phyloP scores from a whole-genome alignment of 2,888 invertebrate species.

The Hipparchia semele region DNA sequence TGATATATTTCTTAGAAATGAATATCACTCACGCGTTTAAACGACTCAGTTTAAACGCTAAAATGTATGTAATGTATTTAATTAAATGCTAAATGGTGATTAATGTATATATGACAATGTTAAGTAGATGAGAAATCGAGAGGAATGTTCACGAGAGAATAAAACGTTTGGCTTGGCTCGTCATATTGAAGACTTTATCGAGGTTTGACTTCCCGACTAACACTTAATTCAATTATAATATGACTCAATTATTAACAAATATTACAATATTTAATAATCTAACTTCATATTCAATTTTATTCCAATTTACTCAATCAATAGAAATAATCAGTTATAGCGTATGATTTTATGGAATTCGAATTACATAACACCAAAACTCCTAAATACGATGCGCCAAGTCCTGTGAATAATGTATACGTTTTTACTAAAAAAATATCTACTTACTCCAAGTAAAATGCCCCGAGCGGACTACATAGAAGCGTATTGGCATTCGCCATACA shows the following conservation, averaged over 20 bases:
- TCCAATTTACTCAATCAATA: too few species aligned
- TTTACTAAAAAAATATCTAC: neutral
- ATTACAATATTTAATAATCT: too few species aligned
- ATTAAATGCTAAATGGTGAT: conserved; percentile 36
- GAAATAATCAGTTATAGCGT: too few species aligned
- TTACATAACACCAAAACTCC: neutral
- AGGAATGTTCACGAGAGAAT: conserved; percentile 39
- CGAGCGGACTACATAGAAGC: neutral
- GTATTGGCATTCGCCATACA: neutral
- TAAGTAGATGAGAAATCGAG: conserved; percentile 39
- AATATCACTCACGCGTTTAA: neutral
- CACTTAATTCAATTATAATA: neutral
- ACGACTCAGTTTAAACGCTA: neutral
- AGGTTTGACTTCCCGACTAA: neutral
- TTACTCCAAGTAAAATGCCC: neutral
- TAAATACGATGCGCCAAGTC: neutral
- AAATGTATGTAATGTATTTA: conserved; percentile 8
- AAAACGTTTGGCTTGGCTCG: neutral
- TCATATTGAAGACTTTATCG: neutral
- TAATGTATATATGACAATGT: conserved; percentile 36
- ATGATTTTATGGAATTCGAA: neutral
- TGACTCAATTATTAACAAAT: too few species aligned
- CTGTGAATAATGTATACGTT: neutral
- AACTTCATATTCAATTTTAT: too few species aligned
- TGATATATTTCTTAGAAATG: too few species aligned